phyloP scores from a whole-genome alignment of 2,888 invertebrate genomes.

The Heliconius hortense region DNA sequence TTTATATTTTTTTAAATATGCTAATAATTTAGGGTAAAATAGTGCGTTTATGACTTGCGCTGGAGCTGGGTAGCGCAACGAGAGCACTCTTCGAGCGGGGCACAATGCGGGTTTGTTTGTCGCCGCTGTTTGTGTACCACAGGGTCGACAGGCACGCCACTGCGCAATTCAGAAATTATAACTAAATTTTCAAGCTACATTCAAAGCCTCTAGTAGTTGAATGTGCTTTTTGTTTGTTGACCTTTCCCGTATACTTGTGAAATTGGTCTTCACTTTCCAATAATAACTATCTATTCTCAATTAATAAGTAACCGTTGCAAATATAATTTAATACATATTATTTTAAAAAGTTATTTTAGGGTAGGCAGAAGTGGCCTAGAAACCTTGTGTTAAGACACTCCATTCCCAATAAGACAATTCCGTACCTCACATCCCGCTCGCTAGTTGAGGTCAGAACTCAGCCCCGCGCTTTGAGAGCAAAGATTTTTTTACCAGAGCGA shows the following conservation, averaged over 20 bases:
- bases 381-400: background rate
- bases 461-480: no score
- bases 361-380: background rate
- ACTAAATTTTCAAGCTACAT: slow-evolving; percentile 63
- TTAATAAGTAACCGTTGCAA: background rate
- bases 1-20: background rate
- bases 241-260: slow-evolving; percentile 11
- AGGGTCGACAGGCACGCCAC: slow-evolving; percentile 44
- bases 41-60: slow-evolving; percentile 38
- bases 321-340: background rate
- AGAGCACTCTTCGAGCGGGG: slow-evolving; percentile 56
- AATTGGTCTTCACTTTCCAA: background rate
- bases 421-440: background rate
- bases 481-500: no score
- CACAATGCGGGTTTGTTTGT: slow-evolving; percentile 66
- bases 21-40: background rate
- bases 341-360: background rate
- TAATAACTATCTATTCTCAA: background rate
- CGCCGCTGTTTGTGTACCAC: slow-evolving; percentile 61
- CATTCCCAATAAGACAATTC: background rate
- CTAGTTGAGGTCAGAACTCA: background rate
- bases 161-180: slow-evolving; percentile 64
- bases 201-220: slow-evolving; percentile 45
- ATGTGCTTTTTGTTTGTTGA: slow-evolving; percentile 34
- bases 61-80: slow-evolving; percentile 42